phyloP scores from a whole-genome alignment of 2,113 vertebrate species.

The Stigmatopora argus region DNA sequence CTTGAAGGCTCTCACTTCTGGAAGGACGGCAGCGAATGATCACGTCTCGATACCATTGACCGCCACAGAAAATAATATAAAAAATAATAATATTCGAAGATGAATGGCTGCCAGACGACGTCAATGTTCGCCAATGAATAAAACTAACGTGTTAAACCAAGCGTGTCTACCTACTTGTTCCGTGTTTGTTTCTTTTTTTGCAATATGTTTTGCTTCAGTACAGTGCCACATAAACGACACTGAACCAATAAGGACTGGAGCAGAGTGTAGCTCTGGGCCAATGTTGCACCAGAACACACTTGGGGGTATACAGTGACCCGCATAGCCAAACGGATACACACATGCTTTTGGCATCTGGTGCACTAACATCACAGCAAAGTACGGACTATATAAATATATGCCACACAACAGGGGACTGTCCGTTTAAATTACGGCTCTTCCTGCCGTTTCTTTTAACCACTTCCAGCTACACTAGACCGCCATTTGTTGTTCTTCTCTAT shows the following conservation, averaged over 20 bases:
- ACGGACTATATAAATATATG: not conserved
- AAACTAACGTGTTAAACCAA: not conserved
- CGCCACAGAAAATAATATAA: not conserved
- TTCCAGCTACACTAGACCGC: constrained; percentile 6
- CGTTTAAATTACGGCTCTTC: constrained; percentile 25
- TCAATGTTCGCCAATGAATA: not conserved
- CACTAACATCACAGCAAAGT: constrained; percentile 15
- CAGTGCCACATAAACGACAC: constrained; percentile 36
- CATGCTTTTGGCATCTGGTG: constrained; percentile 32
- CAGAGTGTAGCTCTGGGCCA: constrained; percentile 35
- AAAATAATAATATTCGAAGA: no score
- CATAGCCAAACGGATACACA: constrained; percentile 7
- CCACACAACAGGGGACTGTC: constrained; percentile 23
- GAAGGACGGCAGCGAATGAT: not conserved
- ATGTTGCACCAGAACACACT: constrained; percentile 13
- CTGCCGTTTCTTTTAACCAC: constrained; percentile 8
- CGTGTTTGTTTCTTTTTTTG: not conserved
- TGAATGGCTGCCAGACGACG: no score
- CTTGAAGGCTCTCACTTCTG: not conserved
- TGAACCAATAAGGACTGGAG: constrained; percentile 16
- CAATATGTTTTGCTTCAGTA: constrained; percentile 7
- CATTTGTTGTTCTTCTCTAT: constrained; percentile 1
- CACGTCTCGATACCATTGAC: not conserved
- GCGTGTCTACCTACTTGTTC: no score
- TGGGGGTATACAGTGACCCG: constrained; percentile 19